Base-by-base conservation (phyloP, 1,140 invertebrate species). In the Batillaria attramentaria region DNA sequence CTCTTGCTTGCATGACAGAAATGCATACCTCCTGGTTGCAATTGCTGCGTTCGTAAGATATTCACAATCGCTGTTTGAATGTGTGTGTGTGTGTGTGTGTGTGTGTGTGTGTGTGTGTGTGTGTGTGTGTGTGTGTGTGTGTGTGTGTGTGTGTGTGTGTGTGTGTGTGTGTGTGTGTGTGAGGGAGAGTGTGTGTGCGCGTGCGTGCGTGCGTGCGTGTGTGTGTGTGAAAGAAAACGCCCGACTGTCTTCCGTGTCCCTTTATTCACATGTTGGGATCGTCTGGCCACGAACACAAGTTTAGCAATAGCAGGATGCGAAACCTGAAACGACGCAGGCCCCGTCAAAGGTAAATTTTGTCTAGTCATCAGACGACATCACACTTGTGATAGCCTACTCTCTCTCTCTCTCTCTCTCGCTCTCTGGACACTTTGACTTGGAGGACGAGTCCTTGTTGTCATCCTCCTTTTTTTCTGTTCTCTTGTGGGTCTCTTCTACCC, bases 221-320 rank as follows among this genome's bases (percentile, higher is more conserved):
- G 57, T 3, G 57, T 3, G 57, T 3, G 57, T 3, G 57, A 1
- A n/a, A n/a, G n/a, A n/a, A n/a, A n/a, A n/a, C n/a, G n/a, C n/a
- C n/a, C n/a, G n/a, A n/a, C n/a, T 76, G n/a, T 18, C 18, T 41
- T 43, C 4, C 65, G 79, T 57, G 79, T 85, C 85, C 82, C 81
- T 83, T 60, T 76, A 50, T 65, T 83, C 85, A 72, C 80, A 81
- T 41, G 83, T 82, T 39, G 78, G 72, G 28, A 86, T 66, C 3
- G 85, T 41, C 69, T 86, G 85, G 31, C 79, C 65, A 54, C 84
- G 85, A 42, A 86, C 84, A 70, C 85, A 86, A 60, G 84, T 85
- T 75, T 84, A 85, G 78, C 24, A 80, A 83, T 31, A 70, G 37
- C 70, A 18, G 77, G n/a, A n/a, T n/a, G n/a, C n/a, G n/a, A n/a